A percentile compares a stretch with the other conserved stretches of the same genome.
Evolutionary conservation across 2,797 vertebrate species (phyloP).

Genomic region (Ctenosaura bakeri): DNA sequence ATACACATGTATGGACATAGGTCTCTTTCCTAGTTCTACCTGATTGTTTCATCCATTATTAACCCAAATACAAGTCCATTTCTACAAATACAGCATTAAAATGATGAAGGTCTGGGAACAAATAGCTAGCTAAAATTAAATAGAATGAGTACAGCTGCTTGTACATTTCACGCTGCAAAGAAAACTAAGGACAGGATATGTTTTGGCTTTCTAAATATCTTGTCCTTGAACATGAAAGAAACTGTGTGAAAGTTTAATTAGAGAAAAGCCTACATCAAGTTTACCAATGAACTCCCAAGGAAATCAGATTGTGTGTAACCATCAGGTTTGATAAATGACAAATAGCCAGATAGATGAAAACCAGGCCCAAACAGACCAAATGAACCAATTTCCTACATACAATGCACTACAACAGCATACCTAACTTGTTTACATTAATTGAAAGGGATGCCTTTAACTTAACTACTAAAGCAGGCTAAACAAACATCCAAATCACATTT

Average conservation of each 20-base stretch:
- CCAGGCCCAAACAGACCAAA: conserved; percentile 21
- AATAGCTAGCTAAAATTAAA: background rate
- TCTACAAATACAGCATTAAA: background rate
- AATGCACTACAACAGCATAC: conserved; percentile 43
- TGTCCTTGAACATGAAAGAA: conserved; percentile 40
- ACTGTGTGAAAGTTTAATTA: conserved; percentile 33
- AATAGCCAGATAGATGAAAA: conserved; percentile 30
- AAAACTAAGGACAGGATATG: background rate
- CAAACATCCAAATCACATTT: conserved; percentile 54
- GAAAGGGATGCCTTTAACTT: conserved; percentile 53
- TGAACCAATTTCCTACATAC: conserved; percentile 46
- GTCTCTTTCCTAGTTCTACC: background rate
- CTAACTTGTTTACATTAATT: conserved; percentile 58
- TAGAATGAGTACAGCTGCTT: background rate
- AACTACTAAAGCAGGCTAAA: conserved; percentile 57
- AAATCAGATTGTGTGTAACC: conserved; percentile 18
- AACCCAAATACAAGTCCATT: background rate
- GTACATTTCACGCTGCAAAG: background rate
- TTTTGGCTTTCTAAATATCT: conserved; percentile 2
- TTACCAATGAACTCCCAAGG: conserved; percentile 35
- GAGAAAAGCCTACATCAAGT: conserved; percentile 15
- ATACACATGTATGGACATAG: background rate
- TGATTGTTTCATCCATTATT: background rate
- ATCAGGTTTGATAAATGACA: conserved; percentile 39
- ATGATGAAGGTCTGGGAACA: background rate